Evolutionary conservation across 2,113 vertebrate species (phyloP), one percentile per base, ranked within the genome.

Genomic region (Apteryx owenii): DNA sequence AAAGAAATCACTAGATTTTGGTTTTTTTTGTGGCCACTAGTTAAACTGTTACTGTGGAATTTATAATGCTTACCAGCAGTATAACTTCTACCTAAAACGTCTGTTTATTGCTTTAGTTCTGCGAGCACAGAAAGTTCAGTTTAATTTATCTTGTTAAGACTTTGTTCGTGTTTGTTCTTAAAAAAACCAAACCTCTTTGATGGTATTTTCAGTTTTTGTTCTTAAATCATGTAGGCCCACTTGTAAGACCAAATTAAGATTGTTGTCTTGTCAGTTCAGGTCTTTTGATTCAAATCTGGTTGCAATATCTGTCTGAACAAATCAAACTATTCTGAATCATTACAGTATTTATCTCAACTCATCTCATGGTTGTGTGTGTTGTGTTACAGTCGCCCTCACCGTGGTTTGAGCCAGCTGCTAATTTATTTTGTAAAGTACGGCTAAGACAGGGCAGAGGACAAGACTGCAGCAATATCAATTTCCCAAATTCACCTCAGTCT

Each of bases 381-480:
- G n/a, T 29, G 10, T 53, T 85, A 42, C 4, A 33, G 28, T 21
- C 4, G 0, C 16, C 8, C 20, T 65, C 3, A 1, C 17, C 36
- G 33, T 77, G n/a, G 29, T 78, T 19, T 61, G 65, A 36, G 19
- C n/a, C 33, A 1, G 0, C 40, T 65, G 29, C 31, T 53, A 48
- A 58, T 51, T 68, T 68, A 17, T 40, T 15, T 20, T 69, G 4
- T 53, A 12, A 68, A 73, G 28, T 7, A 7, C 40, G 25, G 40
- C 31, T 69, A 14, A 31, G n/a, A 58, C 15, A 77, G 48, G 23
- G 22, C 51, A 73, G 60, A 36, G 48, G 13, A 44, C 0, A 3
- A 62, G 19, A 13, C 33, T 50, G 23, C 53, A 40, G 60, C 72
- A 73, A 38, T 60, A 73, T 36, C 1, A 0, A 40, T 51, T 86